These are phyloP conservation scores for Menidia menidia DNA, from an alignment of 2,797 vertebrate species.

Conservation along the genomic window DNA sequence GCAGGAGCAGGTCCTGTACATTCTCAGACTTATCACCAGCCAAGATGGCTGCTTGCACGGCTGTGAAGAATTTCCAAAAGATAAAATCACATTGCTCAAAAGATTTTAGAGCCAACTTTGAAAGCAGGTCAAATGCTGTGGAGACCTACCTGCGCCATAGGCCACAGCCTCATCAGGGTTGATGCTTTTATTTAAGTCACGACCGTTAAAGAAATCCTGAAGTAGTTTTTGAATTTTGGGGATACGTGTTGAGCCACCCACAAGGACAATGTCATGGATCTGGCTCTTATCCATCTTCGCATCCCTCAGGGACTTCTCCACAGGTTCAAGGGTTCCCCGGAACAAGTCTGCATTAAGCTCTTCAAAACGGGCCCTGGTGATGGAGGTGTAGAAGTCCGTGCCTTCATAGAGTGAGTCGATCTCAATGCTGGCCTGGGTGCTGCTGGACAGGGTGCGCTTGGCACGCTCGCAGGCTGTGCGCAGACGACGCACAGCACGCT, in stretches of 20 bases:
- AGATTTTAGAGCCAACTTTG: background rate
- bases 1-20: constrained; percentile 86
- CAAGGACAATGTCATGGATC: constrained; percentile 86
- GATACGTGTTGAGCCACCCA: constrained; percentile 87
- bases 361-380: constrained; percentile 87
- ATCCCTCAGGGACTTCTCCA: constrained; percentile 85
- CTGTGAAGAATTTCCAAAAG: constrained; percentile 59
- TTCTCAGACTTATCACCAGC: constrained; percentile 88
- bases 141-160: constrained; percentile 81
- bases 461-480: constrained; percentile 87
- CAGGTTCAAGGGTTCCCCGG: constrained; percentile 85
- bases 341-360: constrained; percentile 88
- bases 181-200: constrained; percentile 88
- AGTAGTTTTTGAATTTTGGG: constrained; percentile 88
- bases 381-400: constrained; percentile 87
- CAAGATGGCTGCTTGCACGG: constrained; percentile 87
- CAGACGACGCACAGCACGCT: constrained; percentile 85
- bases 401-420: constrained; percentile 87
- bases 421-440: constrained; percentile 88
- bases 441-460: constrained; percentile 87
- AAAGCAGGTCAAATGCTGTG: background rate
- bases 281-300: constrained; percentile 87
- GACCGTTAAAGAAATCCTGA: constrained; percentile 87
- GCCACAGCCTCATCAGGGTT: constrained; percentile 88
- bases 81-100: constrained; percentile 6